Evolutionary conservation across 2,888 invertebrate species (phyloP).

Genomic region (Cantharis flavilabris): DNA sequence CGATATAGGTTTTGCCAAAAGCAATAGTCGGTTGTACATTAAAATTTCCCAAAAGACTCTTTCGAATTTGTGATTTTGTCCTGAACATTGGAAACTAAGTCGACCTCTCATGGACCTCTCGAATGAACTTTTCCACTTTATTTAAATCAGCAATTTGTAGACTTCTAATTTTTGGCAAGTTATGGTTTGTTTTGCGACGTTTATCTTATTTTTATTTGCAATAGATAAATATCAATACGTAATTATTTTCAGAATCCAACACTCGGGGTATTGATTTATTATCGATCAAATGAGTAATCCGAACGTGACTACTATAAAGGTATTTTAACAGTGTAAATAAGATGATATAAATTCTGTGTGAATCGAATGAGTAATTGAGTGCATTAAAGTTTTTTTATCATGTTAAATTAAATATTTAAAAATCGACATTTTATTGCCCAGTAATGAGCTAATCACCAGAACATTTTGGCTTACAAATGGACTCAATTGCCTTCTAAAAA

Average conservation of each 20-base stretch:
- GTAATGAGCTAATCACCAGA: background rate
- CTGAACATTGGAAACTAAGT: background rate
- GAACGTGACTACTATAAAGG: background rate
- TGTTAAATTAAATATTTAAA: background rate
- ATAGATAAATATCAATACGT: background rate
- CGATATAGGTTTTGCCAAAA: background rate
- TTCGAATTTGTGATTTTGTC: background rate
- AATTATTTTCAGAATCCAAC: background rate
- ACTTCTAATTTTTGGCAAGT: background rate
- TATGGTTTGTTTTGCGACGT: background rate
- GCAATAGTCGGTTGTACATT: background rate
- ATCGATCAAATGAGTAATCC: background rate
- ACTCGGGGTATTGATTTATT: background rate
- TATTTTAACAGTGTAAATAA: background rate
- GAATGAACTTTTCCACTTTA: background rate
- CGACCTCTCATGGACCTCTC: background rate
- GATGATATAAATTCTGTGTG: background rate
- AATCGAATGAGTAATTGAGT: background rate
- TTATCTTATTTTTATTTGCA: background rate
- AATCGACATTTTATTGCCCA: background rate
- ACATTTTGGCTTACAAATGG: background rate
- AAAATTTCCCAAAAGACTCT: background rate
- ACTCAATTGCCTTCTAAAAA: conserved; percentile 2
- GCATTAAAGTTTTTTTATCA: background rate
- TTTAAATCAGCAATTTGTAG: background rate